Evolutionary conservation across 2,888 invertebrate genomes (phyloP).

Genomic region (Chloroclysta siterata): DNA sequence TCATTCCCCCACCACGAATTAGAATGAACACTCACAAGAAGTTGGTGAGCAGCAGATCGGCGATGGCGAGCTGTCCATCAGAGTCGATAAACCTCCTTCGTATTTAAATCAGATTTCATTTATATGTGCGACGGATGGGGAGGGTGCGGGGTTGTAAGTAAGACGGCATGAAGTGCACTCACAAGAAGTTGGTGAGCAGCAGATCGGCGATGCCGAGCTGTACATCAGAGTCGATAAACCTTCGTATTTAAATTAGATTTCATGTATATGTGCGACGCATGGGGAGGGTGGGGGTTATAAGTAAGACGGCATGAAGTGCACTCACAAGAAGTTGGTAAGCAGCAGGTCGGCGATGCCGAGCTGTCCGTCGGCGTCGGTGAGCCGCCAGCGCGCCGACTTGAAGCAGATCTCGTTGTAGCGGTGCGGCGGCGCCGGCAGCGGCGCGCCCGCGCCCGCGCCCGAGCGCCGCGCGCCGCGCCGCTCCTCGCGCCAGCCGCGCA

Average conservation of each 20-base stretch:
- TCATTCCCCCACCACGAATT: no score
- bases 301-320: constrained; percentile 5
- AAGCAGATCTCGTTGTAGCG: constrained; percentile 95
- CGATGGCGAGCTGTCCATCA: no score
- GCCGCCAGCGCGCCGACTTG: constrained; percentile 98
- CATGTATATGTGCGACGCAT: no score
- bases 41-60: no score
- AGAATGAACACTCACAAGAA: no score
- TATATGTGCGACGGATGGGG: no score
- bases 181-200: constrained; percentile 97
- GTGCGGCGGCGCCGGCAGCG: constrained; percentile 89
- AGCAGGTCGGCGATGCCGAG: constrained; percentile 98
- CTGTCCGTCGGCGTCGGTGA: constrained; percentile 99
- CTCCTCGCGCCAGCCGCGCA: constrained; percentile 94
- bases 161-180: constrained; percentile 49
- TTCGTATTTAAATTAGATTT: no score
- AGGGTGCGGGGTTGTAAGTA: no score
- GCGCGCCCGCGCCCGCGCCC: constrained; percentile 73
- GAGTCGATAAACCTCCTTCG: no score
- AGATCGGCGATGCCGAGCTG: constrained; percentile 99
- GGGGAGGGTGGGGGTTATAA: no score
- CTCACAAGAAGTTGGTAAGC: constrained; percentile 96
- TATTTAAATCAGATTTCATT: no score
- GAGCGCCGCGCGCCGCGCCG: constrained; percentile 87
- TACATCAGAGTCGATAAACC: constrained; percentile 96